Evolutionary conservation across 2,888 invertebrate species (phyloP), one percentile per base, ranked within the genome.

Genomic region (Himalopsyche tibetana): DNA sequence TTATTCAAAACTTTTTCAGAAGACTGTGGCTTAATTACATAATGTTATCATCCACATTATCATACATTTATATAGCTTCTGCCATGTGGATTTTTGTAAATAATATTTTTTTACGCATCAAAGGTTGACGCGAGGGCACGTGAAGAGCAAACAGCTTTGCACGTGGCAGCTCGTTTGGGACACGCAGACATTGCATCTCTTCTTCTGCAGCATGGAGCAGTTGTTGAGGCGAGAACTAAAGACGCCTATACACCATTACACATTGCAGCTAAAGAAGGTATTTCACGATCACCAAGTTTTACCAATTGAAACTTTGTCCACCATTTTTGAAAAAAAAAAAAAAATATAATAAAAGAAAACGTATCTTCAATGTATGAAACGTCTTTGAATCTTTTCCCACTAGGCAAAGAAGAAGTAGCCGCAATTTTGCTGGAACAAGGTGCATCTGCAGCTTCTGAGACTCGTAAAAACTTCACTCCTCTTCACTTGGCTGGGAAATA

Each of bases 401-500:
- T 88, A 93, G 93, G 93, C 88, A 97, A 98, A 91, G 97, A 97
- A 91, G 97, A 97, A 92, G 98, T 99, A 51, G 98, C 98, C 0
- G 95, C 96, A 15, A 96, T 98, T 87, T 94, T 99, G 0, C 94
- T 99, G 69, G 99, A 99, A 90, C 95, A 98, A 92, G 96, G 96
- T 89, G 99, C 99, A 0, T 96, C 97, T 80, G 94, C 98, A 84
- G 96, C 96, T 89, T 96, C 98, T 1, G 96, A 98, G n/a, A 99
- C 99, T 8, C 98, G 98, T 90, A 97, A 97, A 93, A 98, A 99
- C 12, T 99, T 99, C 93, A 98, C 99, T 0, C 99, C 99, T 0
- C 95, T 99, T 9, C 99, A 99, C 93, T 94, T 99, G 86, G 99
- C 99, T 5, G 97, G 98, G 79, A 99, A 99, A 91, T 99, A 99